Percentiles rank a stretch among this genome's conserved stretches.
These are phyloP conservation scores for Helleia helle DNA, from an alignment of 2,888 invertebrate species.

Conservation along the genomic window DNA sequence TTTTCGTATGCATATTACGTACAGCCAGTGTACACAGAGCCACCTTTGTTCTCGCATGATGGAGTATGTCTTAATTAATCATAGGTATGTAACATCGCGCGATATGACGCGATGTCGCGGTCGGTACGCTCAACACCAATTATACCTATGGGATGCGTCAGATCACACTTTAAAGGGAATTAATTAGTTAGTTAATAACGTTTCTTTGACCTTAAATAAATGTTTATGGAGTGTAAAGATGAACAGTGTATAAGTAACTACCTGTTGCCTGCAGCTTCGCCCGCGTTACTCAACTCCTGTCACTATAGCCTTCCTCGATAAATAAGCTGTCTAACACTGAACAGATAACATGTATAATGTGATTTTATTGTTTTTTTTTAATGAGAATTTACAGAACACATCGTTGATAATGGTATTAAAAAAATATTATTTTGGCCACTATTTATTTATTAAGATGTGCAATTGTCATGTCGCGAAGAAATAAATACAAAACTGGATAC, in stretches of 20 bases:
- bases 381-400: too few relatives aligned
- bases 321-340: too few relatives aligned
- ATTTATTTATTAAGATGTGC: too few relatives aligned
- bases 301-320: too few relatives aligned
- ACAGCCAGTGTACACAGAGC: slow-evolving; percentile 19
- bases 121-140: slow-evolving; percentile 14
- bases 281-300: too few relatives aligned
- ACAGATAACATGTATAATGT: too few relatives aligned
- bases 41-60: slow-evolving; percentile 21
- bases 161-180: neutral
- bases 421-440: too few relatives aligned
- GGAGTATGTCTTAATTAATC: slow-evolving; percentile 12
- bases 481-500: too few relatives aligned
- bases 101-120: slow-evolving; percentile 24
- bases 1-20: slow-evolving; percentile 17
- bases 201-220: slow-evolving; percentile 6
- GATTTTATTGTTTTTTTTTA: too few relatives aligned
- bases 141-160: slow-evolving; percentile 9
- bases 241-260: neutral
- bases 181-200: neutral
- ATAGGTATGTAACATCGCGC: slow-evolving; percentile 27
- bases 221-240: neutral
- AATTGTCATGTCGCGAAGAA: too few relatives aligned
- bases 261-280: too few relatives aligned
- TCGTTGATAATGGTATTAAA: too few relatives aligned